phyloP scores from a whole-genome alignment of 2,113 vertebrate genomes.

The Danionella cerebrum region DNA sequence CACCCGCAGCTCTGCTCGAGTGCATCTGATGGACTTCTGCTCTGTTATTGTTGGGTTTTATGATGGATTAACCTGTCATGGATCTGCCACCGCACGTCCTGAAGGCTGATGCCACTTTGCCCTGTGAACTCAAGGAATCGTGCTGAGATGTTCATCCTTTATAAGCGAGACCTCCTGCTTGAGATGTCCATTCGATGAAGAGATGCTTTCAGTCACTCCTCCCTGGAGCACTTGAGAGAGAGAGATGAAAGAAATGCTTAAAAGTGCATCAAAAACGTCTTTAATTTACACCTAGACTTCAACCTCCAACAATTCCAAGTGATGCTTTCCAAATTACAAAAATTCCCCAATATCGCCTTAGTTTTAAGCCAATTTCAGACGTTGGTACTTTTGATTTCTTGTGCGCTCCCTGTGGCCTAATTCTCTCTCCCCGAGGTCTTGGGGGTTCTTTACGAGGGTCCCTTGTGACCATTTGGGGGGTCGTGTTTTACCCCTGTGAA shows the following conservation, averaged over 20 bases:
- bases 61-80: conserved; percentile 41
- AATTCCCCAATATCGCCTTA: no score
- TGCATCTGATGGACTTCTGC: background rate
- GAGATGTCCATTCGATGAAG: background rate
- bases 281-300: no score
- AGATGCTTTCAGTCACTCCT: background rate
- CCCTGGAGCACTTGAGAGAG: background rate
- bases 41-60: conserved; percentile 22
- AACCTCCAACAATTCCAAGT: no score
- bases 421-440: background rate
- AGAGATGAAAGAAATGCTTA: no score
- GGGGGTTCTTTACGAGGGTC: background rate
- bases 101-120: conserved; percentile 3
- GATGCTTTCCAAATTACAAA: no score
- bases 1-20: background rate
- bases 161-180: background rate
- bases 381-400: background rate
- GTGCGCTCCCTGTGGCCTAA: conserved; percentile 4
- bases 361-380: background rate
- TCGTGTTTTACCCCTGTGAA: conserved; percentile 9
- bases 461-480: conserved; percentile 4
- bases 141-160: background rate
- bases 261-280: no score
- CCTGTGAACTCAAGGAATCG: conserved; percentile 10
- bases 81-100: conserved; percentile 1